These are phyloP conservation scores for Poecilia latipinna DNA, from an alignment of 2,113 vertebrate species.

Conservation along the genomic window DNA sequence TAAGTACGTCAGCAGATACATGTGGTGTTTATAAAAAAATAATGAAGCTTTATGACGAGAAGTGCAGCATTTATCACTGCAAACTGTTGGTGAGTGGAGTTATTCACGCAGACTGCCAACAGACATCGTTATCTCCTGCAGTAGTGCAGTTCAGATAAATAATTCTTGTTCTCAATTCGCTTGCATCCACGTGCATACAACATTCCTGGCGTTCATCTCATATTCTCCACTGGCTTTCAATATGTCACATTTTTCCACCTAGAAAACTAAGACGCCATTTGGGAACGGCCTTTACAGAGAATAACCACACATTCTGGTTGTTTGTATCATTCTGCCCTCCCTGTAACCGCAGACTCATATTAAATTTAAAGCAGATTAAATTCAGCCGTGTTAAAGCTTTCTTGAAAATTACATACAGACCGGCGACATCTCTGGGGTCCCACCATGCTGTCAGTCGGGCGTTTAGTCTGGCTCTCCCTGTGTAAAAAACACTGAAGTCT, in stretches of 20 bases:
- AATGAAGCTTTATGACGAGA: not conserved
- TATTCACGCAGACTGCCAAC: not conserved
- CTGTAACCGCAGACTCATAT: conserved; percentile 19
- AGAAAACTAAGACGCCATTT: conserved; percentile 8
- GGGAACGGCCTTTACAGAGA: conserved; percentile 6
- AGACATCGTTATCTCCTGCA: not conserved
- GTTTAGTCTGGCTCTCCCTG: not conserved
- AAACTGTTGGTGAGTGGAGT: not conserved
- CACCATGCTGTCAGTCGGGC: not conserved
- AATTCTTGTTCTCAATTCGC: not conserved
- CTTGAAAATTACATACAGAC: conserved; percentile 18
- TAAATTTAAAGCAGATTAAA: conserved; percentile 32
- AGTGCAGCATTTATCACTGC: not conserved
- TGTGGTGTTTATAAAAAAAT: conserved; percentile 13
- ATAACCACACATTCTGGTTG: not conserved
- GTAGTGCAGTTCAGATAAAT: not conserved
- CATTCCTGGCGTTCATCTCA: not conserved
- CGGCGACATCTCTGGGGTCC: conserved; percentile 22
- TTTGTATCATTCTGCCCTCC: conserved; percentile 14
- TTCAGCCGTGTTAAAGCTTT: conserved; percentile 20
- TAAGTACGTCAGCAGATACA: not conserved
- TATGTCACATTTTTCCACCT: not conserved
- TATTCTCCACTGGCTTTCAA: conserved; percentile 1
- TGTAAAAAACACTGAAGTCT: not conserved
- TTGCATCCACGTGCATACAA: not conserved